phyloP scores from a whole-genome alignment of 2,797 vertebrate genomes.

The Zalophus californianus region DNA sequence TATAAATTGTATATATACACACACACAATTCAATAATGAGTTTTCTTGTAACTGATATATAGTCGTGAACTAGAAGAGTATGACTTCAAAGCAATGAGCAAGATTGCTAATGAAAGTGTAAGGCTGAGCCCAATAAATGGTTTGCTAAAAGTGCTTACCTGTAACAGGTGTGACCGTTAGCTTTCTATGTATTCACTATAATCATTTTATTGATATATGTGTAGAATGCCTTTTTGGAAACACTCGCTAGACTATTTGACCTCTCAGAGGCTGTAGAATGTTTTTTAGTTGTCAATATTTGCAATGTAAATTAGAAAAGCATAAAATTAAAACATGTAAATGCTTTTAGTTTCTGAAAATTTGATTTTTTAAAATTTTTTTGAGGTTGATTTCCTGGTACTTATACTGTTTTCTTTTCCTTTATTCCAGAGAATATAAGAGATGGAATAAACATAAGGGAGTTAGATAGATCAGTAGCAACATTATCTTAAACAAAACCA shows the following conservation, averaged over 20 bases:
- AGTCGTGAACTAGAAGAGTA: not conserved
- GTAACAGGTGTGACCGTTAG: not conserved
- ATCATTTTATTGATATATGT: not conserved
- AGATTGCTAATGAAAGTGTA: not conserved
- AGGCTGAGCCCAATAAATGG: not conserved
- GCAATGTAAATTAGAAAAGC: not conserved
- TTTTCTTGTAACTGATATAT: not conserved
- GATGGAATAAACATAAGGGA: slow-evolving; percentile 76
- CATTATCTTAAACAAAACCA: slow-evolving; percentile 84
- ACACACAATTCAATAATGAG: not conserved
- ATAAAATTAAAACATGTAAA: not conserved
- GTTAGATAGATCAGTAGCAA: slow-evolving; percentile 80
- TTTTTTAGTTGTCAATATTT: not conserved
- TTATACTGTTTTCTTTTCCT: slow-evolving; percentile 76
- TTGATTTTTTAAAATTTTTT: not conserved
- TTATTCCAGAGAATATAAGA: slow-evolving; percentile 73
- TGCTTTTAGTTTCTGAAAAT: not conserved
- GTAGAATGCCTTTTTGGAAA: not conserved
- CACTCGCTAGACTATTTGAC: not conserved
- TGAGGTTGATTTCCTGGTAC: slow-evolving; percentile 64
- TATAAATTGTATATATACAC: not conserved
- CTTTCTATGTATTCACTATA: not conserved
- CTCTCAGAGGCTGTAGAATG: not conserved
- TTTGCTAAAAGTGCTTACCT: not conserved
- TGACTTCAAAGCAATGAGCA: not conserved